These are phyloP conservation scores for Octomys mimax DNA, from an alignment of 2,797 vertebrate genomes.

Conservation along the genomic window DNA sequence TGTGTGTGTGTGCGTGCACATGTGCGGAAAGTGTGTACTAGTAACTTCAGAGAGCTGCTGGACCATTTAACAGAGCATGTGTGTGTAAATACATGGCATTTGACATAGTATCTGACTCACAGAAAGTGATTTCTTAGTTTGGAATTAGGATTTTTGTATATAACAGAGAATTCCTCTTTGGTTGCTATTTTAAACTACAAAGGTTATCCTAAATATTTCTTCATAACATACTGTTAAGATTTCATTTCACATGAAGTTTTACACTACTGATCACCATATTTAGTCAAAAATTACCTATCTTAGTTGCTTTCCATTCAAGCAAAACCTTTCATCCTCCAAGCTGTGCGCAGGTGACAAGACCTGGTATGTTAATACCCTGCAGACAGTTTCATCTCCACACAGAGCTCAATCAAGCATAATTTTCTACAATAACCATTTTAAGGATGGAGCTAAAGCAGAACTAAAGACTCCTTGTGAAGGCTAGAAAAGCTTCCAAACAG, in stretches of 20 bases:
- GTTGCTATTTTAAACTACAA: constrained; percentile 49
- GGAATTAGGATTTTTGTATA: constrained; percentile 21
- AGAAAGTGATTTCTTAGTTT: neutral
- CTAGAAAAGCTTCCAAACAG: neutral
- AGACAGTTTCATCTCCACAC: neutral
- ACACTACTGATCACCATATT: neutral
- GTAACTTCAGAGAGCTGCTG: neutral
- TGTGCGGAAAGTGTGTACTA: neutral
- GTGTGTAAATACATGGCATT: neutral
- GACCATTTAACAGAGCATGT: neutral
- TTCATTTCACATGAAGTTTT: constrained; percentile 29
- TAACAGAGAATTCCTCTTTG: neutral
- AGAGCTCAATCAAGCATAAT: neutral
- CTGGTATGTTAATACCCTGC: neutral
- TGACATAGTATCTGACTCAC: neutral
- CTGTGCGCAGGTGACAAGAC: neutral
- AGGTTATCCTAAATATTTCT: constrained; percentile 7
- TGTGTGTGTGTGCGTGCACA: neutral
- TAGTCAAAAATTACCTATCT: constrained; percentile 50
- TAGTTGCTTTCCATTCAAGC: constrained; percentile 12
- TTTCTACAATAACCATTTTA: constrained; percentile 33
- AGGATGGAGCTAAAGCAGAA: neutral
- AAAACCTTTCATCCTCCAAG: neutral
- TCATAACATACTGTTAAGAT: constrained; percentile 26
- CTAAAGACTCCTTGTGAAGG: neutral